phyloP scores from a whole-genome alignment of 2,797 vertebrate genomes.

The Lacerta bilineata region DNA sequence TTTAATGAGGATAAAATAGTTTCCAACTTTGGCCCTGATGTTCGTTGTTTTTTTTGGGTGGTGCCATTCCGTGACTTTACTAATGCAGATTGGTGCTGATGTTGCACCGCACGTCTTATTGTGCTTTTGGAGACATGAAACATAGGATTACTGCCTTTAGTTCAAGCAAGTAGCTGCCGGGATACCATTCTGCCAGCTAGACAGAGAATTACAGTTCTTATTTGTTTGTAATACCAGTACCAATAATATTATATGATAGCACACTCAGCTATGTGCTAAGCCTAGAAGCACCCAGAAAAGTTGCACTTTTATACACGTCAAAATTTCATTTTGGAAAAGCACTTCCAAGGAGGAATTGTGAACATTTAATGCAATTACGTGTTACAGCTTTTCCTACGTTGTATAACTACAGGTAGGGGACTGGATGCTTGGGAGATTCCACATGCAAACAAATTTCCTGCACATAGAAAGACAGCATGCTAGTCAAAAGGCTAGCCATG shows the following conservation, averaged over 20 bases:
- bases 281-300: background rate
- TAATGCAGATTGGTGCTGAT: conserved; percentile 43
- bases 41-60: conserved; percentile 19
- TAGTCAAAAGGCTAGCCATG: background rate
- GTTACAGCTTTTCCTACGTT: background rate
- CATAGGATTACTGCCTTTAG: background rate
- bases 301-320: background rate
- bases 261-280: background rate
- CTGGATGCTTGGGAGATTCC: background rate
- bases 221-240: background rate
- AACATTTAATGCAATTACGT: background rate
- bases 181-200: background rate
- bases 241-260: background rate
- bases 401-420: background rate
- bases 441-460: background rate
- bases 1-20: conserved; percentile 50
- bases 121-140: background rate
- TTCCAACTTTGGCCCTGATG: background rate
- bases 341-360: background rate
- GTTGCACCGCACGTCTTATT: conserved; percentile 1
- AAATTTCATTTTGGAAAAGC: background rate
- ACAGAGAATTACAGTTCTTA: background rate
- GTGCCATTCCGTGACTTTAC: accelerated
- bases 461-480: background rate
- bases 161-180: background rate